Evolutionary conservation across 2,888 invertebrate species (phyloP), one percentile per base, ranked within the genome.

Genomic region (Drosophila monieri): DNA sequence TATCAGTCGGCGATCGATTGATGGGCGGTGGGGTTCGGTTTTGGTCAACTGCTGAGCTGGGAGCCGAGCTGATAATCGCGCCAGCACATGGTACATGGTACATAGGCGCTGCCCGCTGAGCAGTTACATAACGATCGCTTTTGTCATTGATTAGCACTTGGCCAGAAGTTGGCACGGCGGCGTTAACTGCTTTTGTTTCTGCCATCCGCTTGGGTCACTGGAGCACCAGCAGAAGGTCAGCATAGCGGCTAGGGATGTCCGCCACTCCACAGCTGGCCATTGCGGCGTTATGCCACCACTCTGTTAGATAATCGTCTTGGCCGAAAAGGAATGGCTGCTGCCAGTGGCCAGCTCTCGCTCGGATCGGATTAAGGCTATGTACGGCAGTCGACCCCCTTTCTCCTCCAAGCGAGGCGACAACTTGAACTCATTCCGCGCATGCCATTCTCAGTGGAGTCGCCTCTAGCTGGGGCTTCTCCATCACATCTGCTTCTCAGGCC

Each of bases 71-170:
- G 78, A 79, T 79, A 77, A 68, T 68, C 70, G 65, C 23, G 52
- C 46, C 21, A 23, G 41, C 48, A 60, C 64, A 21, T 27, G 35
- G 12, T 32, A 15, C n/a, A n/a, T n/a, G n/a, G n/a, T n/a, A n/a
- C n/a, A n/a, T n/a, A n/a, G n/a, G n/a, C n/a, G n/a, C 44, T n/a
- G 30, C 35, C 10, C 32, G 10, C 15, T 35, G n/a, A 18, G 32
- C 30, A 21, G 23, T 80, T 84, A 55, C 66, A 80, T 78, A 80
- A 80, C 39, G 52, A 37, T 62, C 48, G 35, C 57, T 35, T 78
- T 62, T 79, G 78, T 84, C 78, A 80, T 85, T 80, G 85, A 80
- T 80, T 78, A 85, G 76, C 76, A 80, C 80, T 77, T 80, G 67
- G 51, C 27, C 41, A 53, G 54, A 56, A 51, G 46, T 64, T 64